Conservation (phyloP, 2,888 invertebrate species). For the Torymus auratus region DNA sequence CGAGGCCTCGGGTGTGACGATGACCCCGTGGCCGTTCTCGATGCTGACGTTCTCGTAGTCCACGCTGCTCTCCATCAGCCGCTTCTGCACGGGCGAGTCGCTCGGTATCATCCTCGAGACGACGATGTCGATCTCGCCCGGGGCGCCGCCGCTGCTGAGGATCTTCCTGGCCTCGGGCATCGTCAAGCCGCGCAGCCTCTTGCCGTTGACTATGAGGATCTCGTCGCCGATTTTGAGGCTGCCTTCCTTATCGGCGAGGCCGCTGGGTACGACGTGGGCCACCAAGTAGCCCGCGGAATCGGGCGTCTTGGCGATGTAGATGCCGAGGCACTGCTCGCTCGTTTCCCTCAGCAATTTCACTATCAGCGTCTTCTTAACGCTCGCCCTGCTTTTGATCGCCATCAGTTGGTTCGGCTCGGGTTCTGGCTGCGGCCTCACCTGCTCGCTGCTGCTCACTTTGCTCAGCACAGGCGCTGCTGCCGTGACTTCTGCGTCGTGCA, state of each 20-base stretch:
- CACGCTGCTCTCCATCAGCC: conserved; percentile 83
- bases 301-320: conserved; percentile 84
- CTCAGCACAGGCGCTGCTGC: conserved; percentile 1
- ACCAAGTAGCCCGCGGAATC: conserved; percentile 81
- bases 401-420: conserved; percentile 16
- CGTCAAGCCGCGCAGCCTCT: conserved; percentile 82
- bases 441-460: not conserved
- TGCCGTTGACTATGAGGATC: conserved; percentile 85
- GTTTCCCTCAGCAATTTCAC: conserved; percentile 80
- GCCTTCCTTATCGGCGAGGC: conserved; percentile 84
- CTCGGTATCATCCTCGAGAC: conserved; percentile 77
- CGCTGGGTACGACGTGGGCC: conserved; percentile 84
- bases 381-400: conserved; percentile 62
- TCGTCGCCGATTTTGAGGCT: conserved; percentile 84
- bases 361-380: conserved; percentile 72
- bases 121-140: conserved; percentile 83
- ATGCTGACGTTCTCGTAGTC: conserved; percentile 82
- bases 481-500: conserved; percentile 32
- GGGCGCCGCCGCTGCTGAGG: conserved; percentile 79
- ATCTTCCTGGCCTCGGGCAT: conserved; percentile 83
- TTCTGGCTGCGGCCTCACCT: not conserved
- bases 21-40: conserved; percentile 78
- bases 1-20: conserved; percentile 74
- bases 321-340: conserved; percentile 83
- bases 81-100: conserved; percentile 69